A percentile compares a stretch with the other conserved stretches of the same genome.
Conservation (phyloP, 2,888 invertebrate species). For the Pediacus dermestoides region DNA sequence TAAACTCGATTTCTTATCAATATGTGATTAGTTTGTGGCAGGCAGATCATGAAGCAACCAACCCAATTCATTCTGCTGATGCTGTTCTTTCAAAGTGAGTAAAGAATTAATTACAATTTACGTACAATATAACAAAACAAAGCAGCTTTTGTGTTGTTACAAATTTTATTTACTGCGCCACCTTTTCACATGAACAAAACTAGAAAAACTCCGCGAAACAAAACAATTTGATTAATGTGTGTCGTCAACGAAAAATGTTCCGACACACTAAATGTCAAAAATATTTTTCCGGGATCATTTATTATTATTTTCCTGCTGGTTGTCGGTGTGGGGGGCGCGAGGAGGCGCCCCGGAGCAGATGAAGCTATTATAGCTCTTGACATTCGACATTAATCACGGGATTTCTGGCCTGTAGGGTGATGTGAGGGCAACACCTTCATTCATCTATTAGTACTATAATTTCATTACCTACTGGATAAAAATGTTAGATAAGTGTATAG, state of each 20-base stretch:
- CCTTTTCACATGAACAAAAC: no score
- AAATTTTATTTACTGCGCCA: no score
- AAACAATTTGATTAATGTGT: conserved; percentile 3
- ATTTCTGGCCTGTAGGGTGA: background rate
- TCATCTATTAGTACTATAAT: conserved; percentile 1
- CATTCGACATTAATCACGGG: conserved; percentile 4
- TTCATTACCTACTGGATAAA: background rate
- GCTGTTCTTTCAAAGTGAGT: conserved; percentile 38
- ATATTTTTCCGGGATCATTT: background rate
- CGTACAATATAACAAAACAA: no score
- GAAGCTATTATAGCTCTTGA: conserved; percentile 1
- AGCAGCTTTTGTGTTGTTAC: no score
- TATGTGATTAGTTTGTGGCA: conserved; percentile 21
- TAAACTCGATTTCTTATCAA: conserved; percentile 13
- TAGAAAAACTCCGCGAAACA: no score
- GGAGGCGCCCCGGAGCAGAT: background rate
- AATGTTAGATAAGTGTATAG: no score
- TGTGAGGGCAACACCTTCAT: background rate
- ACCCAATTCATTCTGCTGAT: conserved; percentile 33
- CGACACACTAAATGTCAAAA: conserved; percentile 3
- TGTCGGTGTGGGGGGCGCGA: background rate
- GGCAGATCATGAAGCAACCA: conserved; percentile 30
- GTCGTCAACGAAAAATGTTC: conserved; percentile 4
- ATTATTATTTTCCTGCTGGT: conserved; percentile 2
- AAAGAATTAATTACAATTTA: no score